Conservation (phyloP, 64 coral and sea anemone genomes). For the Stichodactyla mertensii region DNA sequence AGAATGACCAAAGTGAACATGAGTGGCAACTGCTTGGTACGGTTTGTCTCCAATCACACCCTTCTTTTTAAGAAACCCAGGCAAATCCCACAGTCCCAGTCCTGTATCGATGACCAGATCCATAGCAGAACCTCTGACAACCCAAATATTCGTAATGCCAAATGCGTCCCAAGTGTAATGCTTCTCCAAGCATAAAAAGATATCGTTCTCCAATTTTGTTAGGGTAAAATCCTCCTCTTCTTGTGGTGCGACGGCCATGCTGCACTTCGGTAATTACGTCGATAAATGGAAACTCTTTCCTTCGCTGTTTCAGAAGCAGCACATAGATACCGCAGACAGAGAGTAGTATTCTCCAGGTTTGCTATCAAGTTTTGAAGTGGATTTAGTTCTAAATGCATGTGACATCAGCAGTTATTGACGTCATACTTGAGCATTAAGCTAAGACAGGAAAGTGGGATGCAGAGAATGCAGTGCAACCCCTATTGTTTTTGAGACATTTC, state of each 20-base stretch:
- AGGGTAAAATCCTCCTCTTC: conserved; percentile 32
- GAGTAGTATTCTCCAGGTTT: no score
- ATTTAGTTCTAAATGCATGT: no score
- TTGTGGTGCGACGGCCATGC: neutral
- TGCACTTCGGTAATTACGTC: no score
- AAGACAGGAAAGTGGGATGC: no score
- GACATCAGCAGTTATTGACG: no score
- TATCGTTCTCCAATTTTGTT: conserved; percentile 43
- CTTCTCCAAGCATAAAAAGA: conserved; percentile 49
- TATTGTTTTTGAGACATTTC: no score
- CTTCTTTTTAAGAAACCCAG: conserved; percentile 52
- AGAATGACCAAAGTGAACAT: conserved; percentile 74
- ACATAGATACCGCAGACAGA: no score
- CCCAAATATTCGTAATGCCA: conserved; percentile 69
- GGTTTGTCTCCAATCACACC: conserved; percentile 67
- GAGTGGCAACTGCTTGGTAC: conserved; percentile 68
- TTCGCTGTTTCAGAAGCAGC: no score
- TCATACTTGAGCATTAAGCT: no score
- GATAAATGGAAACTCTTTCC: no score
- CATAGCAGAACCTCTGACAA: conserved; percentile 39
- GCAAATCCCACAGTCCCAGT: conserved; percentile 61
- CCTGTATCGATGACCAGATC: conserved; percentile 74
- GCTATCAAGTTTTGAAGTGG: no score
- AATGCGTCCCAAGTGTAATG: conserved; percentile 29
- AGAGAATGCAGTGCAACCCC: no score